These are phyloP conservation scores for Ramphastos sulfuratus DNA, from an alignment of 2,113 vertebrate species.

Conservation along the genomic window DNA sequence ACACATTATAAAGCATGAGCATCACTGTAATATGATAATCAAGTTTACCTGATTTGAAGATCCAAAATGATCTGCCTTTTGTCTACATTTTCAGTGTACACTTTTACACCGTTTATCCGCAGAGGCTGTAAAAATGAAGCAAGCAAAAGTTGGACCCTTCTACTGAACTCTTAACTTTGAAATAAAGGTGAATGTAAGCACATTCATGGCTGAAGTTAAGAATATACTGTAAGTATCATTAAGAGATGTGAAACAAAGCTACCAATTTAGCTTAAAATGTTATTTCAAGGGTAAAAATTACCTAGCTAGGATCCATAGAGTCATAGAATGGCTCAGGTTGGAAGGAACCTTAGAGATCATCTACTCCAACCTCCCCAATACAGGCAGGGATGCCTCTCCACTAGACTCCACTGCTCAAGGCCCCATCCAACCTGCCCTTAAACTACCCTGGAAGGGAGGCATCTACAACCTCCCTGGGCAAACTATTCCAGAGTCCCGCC, in stretches of 20 bases:
- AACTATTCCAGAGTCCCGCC: no score
- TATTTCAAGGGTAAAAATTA: neutral
- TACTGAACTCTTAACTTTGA: neutral
- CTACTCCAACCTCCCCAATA: no score
- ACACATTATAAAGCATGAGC: neutral
- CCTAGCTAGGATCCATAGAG: neutral
- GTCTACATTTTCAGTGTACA: slow-evolving; percentile 97
- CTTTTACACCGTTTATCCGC: slow-evolving; percentile 94
- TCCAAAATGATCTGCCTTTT: slow-evolving; percentile 98
- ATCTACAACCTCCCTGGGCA: no score
- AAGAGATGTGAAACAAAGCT: neutral
- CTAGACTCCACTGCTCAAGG: no score
- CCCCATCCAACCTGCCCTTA: no score
- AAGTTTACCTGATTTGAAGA: slow-evolving; percentile 92
- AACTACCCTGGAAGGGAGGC: no score
- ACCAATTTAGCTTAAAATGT: neutral
- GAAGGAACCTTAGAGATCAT: no score
- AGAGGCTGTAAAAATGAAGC: slow-evolving; percentile 81
- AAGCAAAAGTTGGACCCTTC: neutral
- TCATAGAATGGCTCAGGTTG: no score
- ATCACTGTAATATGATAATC: neutral
- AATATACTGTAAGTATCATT: neutral
- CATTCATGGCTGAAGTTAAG: neutral
- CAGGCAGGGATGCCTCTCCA: no score
- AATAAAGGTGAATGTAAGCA: neutral